Conservation (phyloP, 1,140 invertebrate species). For the Saxidomus purpurata region DNA sequence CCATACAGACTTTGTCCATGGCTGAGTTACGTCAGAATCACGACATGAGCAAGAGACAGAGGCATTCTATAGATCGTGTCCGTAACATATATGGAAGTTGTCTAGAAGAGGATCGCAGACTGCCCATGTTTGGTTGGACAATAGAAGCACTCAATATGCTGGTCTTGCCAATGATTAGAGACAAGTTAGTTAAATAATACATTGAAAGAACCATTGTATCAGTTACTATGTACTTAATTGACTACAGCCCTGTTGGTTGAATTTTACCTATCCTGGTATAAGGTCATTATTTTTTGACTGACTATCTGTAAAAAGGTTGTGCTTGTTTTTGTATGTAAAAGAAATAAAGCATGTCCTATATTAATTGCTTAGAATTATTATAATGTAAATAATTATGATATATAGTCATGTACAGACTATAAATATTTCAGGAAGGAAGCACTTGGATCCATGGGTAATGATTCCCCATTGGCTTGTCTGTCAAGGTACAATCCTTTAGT, state of each 20-base stretch:
- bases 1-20: constrained; percentile 78
- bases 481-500: constrained; percentile 97
- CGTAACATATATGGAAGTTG: constrained; percentile 74
- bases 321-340: no score
- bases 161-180: constrained; percentile 97
- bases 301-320: no score
- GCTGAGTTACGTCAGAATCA: constrained; percentile 73
- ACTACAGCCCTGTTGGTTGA: no score
- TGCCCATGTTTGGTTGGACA: constrained; percentile 97
- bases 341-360: no score
- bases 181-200: constrained; percentile 91
- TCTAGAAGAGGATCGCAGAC: constrained; percentile 91
- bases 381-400: no score
- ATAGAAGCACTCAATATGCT: constrained; percentile 98
- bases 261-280: no score
- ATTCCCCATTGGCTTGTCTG: constrained; percentile 98
- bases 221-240: no score
- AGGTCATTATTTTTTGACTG: no score
- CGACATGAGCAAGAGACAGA: constrained; percentile 50
- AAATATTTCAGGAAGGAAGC: constrained; percentile 96
- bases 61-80: constrained; percentile 48
- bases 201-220: no score
- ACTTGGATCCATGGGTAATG: constrained; percentile 99
- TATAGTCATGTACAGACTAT: no score
- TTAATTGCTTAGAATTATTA: no score